phyloP scores from a whole-genome alignment of 2,797 vertebrate genomes.

The Sebastes elongatus region DNA sequence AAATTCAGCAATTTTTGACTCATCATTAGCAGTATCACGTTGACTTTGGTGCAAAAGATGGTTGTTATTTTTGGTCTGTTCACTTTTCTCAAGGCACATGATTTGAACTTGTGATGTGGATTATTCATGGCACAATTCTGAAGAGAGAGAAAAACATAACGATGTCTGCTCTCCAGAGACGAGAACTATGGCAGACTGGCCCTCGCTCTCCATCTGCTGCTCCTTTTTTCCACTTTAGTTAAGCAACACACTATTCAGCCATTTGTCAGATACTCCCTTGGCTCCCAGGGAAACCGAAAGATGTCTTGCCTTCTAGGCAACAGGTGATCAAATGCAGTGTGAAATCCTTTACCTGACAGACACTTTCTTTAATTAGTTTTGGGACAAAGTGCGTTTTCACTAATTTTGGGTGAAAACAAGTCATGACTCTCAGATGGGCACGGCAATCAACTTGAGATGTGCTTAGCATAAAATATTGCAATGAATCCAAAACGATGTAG shows the following conservation, averaged over 20 bases:
- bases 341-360: background rate
- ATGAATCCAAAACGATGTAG: background rate
- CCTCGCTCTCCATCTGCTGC: background rate
- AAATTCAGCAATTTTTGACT: background rate
- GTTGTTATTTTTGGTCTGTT: conserved; percentile 5
- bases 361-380: background rate
- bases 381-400: background rate
- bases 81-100: background rate
- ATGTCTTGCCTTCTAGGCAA: background rate
- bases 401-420: background rate
- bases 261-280: background rate
- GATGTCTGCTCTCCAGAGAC: background rate
- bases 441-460: background rate
- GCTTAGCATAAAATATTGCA: background rate
- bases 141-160: background rate
- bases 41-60: background rate
- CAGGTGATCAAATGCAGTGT: background rate
- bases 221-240: background rate
- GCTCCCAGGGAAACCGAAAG: background rate
- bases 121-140: conserved; percentile 1
- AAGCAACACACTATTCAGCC: background rate
- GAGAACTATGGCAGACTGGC: background rate
- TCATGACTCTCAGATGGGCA: background rate
- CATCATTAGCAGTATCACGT: background rate
- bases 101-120: background rate